Percentiles rank a stretch among this genome's conserved stretches.
Conservation (phyloP, 2,888 invertebrate genomes). For the Erebia epiphron region DNA sequence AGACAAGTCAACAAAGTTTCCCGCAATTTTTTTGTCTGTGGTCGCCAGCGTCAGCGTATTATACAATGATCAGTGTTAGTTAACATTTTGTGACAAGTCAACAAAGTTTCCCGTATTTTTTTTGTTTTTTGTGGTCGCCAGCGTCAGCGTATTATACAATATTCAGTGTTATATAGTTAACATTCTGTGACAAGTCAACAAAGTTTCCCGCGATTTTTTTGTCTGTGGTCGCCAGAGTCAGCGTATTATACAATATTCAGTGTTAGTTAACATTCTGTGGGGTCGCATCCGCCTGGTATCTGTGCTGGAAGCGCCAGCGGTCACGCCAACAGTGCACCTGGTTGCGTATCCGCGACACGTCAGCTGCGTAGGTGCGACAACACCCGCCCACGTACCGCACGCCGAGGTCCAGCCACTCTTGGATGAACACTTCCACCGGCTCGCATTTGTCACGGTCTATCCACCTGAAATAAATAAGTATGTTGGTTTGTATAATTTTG, state of each 20-base stretch:
- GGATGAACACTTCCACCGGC: slow-evolving; percentile 87
- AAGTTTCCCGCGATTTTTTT: not conserved
- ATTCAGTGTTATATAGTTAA: slow-evolving; percentile 5
- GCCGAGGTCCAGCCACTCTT: slow-evolving; percentile 91
- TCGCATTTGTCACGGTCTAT: slow-evolving; percentile 87
- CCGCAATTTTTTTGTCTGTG: not conserved
- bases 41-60: too few species aligned
- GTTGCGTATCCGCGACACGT: slow-evolving; percentile 88
- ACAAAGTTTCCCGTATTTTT: not conserved
- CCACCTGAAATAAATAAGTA: slow-evolving; percentile 80
- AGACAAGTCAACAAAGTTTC: not conserved
- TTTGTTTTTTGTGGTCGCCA: not conserved
- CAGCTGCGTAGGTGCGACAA: slow-evolving; percentile 92
- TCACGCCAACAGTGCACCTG: slow-evolving; percentile 82
- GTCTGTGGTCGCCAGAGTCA: not conserved
- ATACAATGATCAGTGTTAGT: not conserved
- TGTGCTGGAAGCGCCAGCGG: slow-evolving; percentile 65
- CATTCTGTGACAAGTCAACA: slow-evolving; percentile 6
- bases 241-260: not conserved
- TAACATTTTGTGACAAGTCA: slow-evolving; percentile 22
- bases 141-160: not conserved
- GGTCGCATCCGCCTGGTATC: slow-evolving; percentile 46
- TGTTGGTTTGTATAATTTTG: not conserved
- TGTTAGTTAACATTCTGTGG: slow-evolving; percentile 19
- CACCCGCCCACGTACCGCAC: slow-evolving; percentile 95